Percentiles rank a stretch among this genome's conserved stretches.
phyloP scores from a whole-genome alignment of 1,140 invertebrate genomes.

The Asobara japonica region DNA sequence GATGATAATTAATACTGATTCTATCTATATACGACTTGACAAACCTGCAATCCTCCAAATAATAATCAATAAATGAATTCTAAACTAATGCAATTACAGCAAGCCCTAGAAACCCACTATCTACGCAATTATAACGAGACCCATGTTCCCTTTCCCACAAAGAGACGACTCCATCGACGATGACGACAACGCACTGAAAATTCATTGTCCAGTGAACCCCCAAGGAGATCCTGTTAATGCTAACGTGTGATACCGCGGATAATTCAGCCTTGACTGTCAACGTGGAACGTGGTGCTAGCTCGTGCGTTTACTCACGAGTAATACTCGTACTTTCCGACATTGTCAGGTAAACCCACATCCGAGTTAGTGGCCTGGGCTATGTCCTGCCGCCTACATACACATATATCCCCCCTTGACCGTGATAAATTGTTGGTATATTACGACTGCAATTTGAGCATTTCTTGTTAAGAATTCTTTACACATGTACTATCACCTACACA shows the following conservation, averaged over 20 bases:
- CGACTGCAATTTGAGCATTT: neutral
- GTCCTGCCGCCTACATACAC: neutral
- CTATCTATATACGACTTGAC: too few relatives aligned
- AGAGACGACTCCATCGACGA: neutral
- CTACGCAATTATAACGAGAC: too few relatives aligned
- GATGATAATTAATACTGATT: too few relatives aligned
- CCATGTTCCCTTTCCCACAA: neutral
- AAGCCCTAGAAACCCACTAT: too few relatives aligned
- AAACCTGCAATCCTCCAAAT: too few relatives aligned
- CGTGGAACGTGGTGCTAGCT: neutral
- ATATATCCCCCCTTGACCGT: neutral
- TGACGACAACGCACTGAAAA: neutral
- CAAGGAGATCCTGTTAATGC: slow-evolving; percentile 18
- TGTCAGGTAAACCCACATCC: neutral
- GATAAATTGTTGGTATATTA: neutral
- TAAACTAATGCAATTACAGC: too few relatives aligned
- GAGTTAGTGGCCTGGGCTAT: neutral
- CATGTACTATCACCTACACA: too few relatives aligned
- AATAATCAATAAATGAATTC: too few relatives aligned
- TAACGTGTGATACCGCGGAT: slow-evolving; percentile 6
- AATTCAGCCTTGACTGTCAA: slow-evolving; percentile 31
- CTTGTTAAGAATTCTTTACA: neutral
- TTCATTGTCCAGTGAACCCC: neutral
- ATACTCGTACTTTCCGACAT: neutral
- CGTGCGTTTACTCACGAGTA: neutral